phyloP scores from a whole-genome alignment of 2,797 vertebrate genomes.

The Lates japonicus region DNA sequence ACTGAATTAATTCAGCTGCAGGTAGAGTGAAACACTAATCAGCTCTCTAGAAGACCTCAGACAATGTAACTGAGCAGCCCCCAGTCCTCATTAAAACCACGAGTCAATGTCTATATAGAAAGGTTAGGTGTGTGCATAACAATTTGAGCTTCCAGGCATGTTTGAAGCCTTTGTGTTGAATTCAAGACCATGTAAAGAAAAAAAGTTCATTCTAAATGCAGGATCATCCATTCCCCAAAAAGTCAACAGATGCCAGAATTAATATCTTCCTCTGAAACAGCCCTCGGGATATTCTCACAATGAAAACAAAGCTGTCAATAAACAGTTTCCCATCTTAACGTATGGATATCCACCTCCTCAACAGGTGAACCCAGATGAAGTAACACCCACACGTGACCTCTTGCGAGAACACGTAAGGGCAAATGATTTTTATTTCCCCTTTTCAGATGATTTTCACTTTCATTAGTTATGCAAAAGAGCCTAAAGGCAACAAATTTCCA shows the following conservation, averaged over 20 bases:
- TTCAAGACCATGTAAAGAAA: slow-evolving; percentile 11
- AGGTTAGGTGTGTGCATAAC: slow-evolving; percentile 25
- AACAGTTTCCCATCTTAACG: not conserved
- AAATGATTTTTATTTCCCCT: slow-evolving; percentile 7
- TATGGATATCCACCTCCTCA: not conserved
- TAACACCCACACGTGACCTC: slow-evolving; percentile 9
- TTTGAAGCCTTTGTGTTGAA: slow-evolving; percentile 8
- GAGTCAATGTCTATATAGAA: slow-evolving; percentile 39
- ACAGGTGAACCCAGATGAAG: slow-evolving; percentile 1
- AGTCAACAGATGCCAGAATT: slow-evolving; percentile 5
- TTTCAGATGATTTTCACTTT: not conserved
- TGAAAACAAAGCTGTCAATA: not conserved
- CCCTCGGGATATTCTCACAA: not conserved
- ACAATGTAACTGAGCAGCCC: slow-evolving; percentile 25
- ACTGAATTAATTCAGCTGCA: slow-evolving; percentile 45
- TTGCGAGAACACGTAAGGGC: not conserved
- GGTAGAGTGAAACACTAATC: slow-evolving; percentile 45
- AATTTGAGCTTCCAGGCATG: slow-evolving; percentile 7
- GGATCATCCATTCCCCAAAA: not conserved
- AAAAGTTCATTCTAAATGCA: slow-evolving; percentile 3
- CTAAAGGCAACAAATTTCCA: slow-evolving; percentile 8
- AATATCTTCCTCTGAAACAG: not conserved
- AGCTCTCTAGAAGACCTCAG: slow-evolving; percentile 28
- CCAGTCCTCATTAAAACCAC: slow-evolving; percentile 56
- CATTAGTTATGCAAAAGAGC: slow-evolving; percentile 22